phyloP scores from a whole-genome alignment of 2,888 invertebrate genomes.

The Escarpia spicata region DNA sequence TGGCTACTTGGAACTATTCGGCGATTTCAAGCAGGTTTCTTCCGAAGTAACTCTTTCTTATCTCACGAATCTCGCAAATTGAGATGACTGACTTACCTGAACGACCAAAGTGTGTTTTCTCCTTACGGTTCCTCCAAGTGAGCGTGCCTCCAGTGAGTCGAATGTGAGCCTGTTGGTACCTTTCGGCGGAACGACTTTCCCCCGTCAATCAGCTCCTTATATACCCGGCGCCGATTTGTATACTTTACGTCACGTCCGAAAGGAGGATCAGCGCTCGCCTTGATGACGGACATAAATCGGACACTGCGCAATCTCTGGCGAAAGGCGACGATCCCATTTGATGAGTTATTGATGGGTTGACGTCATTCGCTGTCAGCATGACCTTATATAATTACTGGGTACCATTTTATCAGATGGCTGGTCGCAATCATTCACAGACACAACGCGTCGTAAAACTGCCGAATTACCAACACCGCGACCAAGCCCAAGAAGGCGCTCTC shows the following conservation, averaged over 20 bases:
- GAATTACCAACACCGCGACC: neutral
- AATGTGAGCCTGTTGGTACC: neutral
- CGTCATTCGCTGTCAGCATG: slow-evolving; percentile 1
- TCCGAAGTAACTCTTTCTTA: too few species aligned
- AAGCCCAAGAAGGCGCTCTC: neutral
- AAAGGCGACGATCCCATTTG: neutral
- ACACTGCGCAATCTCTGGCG: neutral
- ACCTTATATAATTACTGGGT: slow-evolving; percentile 9
- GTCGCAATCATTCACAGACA: neutral
- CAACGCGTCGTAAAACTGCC: neutral
- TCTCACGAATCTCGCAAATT: too few species aligned
- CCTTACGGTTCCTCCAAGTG: neutral
- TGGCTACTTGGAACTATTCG: too few species aligned
- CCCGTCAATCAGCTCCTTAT: neutral
- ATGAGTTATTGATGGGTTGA: neutral
- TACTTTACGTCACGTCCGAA: neutral
- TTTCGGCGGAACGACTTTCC: neutral
- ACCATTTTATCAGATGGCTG: neutral
- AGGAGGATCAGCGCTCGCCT: neutral
- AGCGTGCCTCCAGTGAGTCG: neutral
- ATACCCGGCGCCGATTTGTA: neutral
- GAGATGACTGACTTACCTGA: neutral
- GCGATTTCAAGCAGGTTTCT: too few species aligned
- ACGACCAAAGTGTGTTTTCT: neutral
- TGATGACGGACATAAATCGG: neutral